Base-by-base conservation (phyloP, 2,113 vertebrate genomes). In the Guaruba guarouba region DNA sequence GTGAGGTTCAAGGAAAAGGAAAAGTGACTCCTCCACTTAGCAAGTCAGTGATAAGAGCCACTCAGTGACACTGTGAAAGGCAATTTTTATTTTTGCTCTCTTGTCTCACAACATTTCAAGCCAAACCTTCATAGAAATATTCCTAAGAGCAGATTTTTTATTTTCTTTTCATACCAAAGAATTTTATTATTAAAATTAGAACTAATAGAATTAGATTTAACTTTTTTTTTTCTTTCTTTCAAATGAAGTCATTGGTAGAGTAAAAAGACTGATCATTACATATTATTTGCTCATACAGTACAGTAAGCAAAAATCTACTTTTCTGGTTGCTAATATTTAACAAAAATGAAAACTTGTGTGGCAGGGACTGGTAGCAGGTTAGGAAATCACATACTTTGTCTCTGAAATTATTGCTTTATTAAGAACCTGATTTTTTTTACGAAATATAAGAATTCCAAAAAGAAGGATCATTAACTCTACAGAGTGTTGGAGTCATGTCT, bases 331-430 rank as follows among this genome's bases (percentile, higher is more conserved):
- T 85, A 82, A 54, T 17, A 48, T 41, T 85, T 63, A 46, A 37
- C 6, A 37, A 71, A 85, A 82, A 18, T 55, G 41, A 88, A 79
- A 68, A 8, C 16, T 90, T 79, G 8, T 10, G 1, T 44, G 8
- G 4, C 0, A 1, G 11, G 4, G 7, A 51, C 18, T 16, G 4
- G 10, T 66, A 55, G 55, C 17, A 91, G 16, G 7, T 16, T 43
- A 79, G 23, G 17, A 93, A 92, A 75, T 76, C 8, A 63, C 3
- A 22, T 22, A n/a, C 1, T 46, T 88, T 79, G 11, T 52, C 20
- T 82, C 14, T 33, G 29, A 75, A 82, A 52, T 5, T 2, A 52
- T 7, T 25, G 10, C 41, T 87, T 82, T 46, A 51, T 78, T 84
- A 15, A 6, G 81, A 74, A 27, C 0, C 1, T 31, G n/a, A 6